Base-by-base conservation (phyloP, 2,888 invertebrate species). In the Campoplex nolae region DNA sequence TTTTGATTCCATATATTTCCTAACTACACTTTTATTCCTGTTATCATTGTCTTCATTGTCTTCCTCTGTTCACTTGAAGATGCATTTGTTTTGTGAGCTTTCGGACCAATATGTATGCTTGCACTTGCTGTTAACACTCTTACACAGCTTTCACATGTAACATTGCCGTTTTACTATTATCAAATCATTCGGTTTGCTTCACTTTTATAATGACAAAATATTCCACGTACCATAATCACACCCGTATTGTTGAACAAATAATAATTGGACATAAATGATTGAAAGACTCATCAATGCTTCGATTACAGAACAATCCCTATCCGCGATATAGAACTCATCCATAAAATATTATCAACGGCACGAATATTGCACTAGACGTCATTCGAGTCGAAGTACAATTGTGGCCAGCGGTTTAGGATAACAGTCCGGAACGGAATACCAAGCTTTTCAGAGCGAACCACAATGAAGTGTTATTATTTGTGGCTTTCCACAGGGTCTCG, bases 381-480 rank as follows among this genome's bases (percentile, higher is more conserved):
- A 75, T 79, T 42, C 38, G 48, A 80, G 48, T 65, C 28, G 76
- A 77, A 81, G 76, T 71, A 76, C 75, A 62, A 85, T 77, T 56
- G 77, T 51, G 85, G 80, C 56, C 65, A 42, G 65, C 45, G 56
- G 65, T 81, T 76, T 18, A 56, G 74, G 54, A 45, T 58, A 81
- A 81, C 38, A 56, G 73, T 45, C n/a, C 77, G 67, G 58, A 80
- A 85, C 38, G 45, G 68, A 18, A 48, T 68, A 73, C 54, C 68
- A 38, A 74, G 70, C 70, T 56, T 73, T 81, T 45, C 58, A 84
- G 35, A 54, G 28, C 68, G 1, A 13, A 71, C 70, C 80, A 32
- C 80, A 80, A 71, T 75, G 74, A 70, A 67, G 73, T 65, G 62
- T 75, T 70, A 58, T 79, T 74, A 79, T 79, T 80, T 75, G 74